Evolutionary conservation across 2,797 vertebrate species (phyloP), one percentile per base, ranked within the genome.

Genomic region (Schizopygopsis malacanthus): DNA sequence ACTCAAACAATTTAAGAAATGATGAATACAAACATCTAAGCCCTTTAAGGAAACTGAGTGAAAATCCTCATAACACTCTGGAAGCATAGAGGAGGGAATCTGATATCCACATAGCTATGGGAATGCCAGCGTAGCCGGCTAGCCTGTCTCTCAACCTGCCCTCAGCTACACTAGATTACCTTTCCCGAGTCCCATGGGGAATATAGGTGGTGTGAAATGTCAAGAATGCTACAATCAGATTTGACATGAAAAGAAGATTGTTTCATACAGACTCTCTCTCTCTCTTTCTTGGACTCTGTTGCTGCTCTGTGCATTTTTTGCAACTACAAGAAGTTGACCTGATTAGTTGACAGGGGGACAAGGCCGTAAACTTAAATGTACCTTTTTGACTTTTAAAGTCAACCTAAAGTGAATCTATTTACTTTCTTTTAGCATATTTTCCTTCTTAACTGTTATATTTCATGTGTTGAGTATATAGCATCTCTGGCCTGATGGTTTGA

Each of bases 221-320:
- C 90, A 91, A 92, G 89, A 94, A 94, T 92, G 93, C 92, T 92
- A 90, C 93, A 91, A 91, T 94, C 91, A 89, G 91, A 93, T 93
- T 88, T 88, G 90, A 94, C 93, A 94, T 91, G 91, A 93, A 89
- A 86, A 89, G 84, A 69, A 88, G 86, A 93, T 93, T 93, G 91
- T 93, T 95, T 92, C 88, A 91, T 90, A 72, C 4, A 52, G 28
- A 79, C 67, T 71, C 52, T 7, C n/a, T 25, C 39, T 43, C 39
- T 43, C 54, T 72, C 12, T 54, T 79, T 85, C 82, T 72, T 69
- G 76, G 50, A 82, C 25, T 37, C 86, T 52, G 85, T 39, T 1
- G 0, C 20, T 37, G 67, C 25, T 75, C 1, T 82, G 67, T 59
- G 52, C 10, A 8, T 75, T 69, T 69, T 83, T 59, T 15, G 15